A percentile compares a stretch with the other conserved stretches of the same genome.
Conservation (phyloP, 1,140 invertebrate genomes). For the Mycetomoellerius zeteki region DNA sequence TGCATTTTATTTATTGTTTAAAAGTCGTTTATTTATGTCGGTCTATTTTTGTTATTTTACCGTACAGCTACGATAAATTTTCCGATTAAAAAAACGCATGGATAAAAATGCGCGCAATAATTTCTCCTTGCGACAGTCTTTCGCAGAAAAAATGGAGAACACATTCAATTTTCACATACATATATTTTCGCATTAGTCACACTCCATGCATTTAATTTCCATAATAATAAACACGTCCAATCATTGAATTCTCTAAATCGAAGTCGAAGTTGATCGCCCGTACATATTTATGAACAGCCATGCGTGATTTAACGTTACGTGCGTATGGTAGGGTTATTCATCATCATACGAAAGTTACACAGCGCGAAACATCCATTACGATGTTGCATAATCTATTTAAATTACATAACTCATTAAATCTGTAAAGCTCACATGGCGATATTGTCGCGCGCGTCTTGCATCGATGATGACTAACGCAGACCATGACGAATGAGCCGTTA, state of each 20-base stretch:
- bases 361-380: slow-evolving; percentile 25
- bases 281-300: slow-evolving; percentile 22
- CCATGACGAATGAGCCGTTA: background rate
- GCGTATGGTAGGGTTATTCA: slow-evolving; percentile 18
- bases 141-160: background rate
- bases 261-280: slow-evolving; percentile 14
- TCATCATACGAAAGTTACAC: slow-evolving; percentile 37
- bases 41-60: slow-evolving; percentile 23
- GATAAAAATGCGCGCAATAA: slow-evolving; percentile 33
- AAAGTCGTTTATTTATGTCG: slow-evolving; percentile 32
- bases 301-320: slow-evolving; percentile 33
- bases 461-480: background rate
- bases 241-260: slow-evolving; percentile 34
- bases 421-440: slow-evolving; percentile 23
- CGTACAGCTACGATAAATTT: slow-evolving; percentile 28
- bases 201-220: slow-evolving; percentile 47
- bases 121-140: slow-evolving; percentile 34
- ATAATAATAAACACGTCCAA: slow-evolving; percentile 20
- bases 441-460: slow-evolving; percentile 21
- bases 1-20: slow-evolving; percentile 31
- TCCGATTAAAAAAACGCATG: slow-evolving; percentile 24
- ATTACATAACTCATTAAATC: slow-evolving; percentile 53
- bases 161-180: slow-evolving; percentile 22
- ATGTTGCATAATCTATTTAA: slow-evolving; percentile 51
- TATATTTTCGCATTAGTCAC: slow-evolving; percentile 46